These are phyloP conservation scores for Acrobasis suavella DNA, from an alignment of 2,888 invertebrate species.

Conservation along the genomic window DNA sequence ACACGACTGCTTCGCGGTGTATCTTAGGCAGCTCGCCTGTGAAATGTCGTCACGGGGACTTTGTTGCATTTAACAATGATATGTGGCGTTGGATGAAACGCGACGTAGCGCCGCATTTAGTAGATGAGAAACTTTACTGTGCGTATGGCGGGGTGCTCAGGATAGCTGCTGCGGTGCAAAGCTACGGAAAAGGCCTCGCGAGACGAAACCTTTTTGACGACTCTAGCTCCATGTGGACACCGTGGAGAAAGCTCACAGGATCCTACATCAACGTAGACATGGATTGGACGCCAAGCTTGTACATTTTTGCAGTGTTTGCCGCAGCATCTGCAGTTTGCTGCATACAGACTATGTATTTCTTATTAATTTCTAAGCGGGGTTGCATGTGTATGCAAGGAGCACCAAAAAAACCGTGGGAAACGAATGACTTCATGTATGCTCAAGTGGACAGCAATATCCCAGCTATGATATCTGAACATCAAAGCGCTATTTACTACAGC, in stretches of 20 bases:
- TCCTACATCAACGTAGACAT: constrained; percentile 52
- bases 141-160: constrained; percentile 69
- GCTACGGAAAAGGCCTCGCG: constrained; percentile 63
- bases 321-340: constrained; percentile 54
- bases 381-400: constrained; percentile 49
- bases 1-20: constrained; percentile 65
- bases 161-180: constrained; percentile 72
- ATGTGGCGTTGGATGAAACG: constrained; percentile 76
- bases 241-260: constrained; percentile 53
- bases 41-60: constrained; percentile 65
- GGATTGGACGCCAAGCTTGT: constrained; percentile 60
- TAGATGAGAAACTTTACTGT: constrained; percentile 65
- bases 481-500: constrained; percentile 43
- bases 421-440: not conserved
- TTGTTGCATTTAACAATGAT: constrained; percentile 68
- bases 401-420: constrained; percentile 28
- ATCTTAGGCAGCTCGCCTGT: constrained; percentile 62
- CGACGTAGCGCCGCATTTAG: constrained; percentile 66
- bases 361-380: constrained; percentile 44
- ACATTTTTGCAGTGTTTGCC: constrained; percentile 51
- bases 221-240: constrained; percentile 51
- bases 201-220: constrained; percentile 61
- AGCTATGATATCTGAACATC: constrained; percentile 45
- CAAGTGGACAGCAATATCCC: constrained; percentile 42
- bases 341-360: constrained; percentile 61